phyloP scores from a whole-genome alignment of 2,113 vertebrate genomes.

The Xiphorhynchus elegans region DNA sequence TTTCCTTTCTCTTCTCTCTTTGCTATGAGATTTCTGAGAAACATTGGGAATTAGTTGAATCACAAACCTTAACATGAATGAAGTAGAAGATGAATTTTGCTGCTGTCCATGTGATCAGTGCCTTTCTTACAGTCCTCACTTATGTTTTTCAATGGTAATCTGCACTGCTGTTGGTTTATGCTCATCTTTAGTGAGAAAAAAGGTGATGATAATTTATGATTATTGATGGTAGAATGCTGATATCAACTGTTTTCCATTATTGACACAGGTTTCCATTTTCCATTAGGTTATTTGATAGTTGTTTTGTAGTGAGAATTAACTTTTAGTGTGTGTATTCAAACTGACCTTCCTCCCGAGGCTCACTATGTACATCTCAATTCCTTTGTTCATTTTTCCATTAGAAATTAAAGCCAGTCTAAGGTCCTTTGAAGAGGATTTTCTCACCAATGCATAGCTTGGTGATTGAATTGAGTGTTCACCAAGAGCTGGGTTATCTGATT shows the following conservation, averaged over 20 bases:
- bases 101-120: fast-evolving
- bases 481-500: background rate
- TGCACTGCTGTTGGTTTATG: background rate
- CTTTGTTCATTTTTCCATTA: background rate
- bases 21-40: background rate
- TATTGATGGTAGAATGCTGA: background rate
- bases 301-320: too few relatives aligned
- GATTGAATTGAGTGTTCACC: background rate
- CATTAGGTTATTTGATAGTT: background rate
- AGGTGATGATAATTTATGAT: background rate
- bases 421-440: background rate
- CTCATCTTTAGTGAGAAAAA: background rate
- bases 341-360: background rate
- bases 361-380: background rate
- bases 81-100: background rate
- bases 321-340: background rate
- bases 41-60: background rate
- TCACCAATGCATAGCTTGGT: background rate
- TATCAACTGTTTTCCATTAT: background rate
- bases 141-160: background rate
- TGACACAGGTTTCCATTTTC: background rate
- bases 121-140: fast-evolving
- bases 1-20: background rate
- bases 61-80: background rate
- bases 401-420: background rate